Conservation (phyloP, 2,888 invertebrate genomes). For the Ceriagrion tenellum region DNA sequence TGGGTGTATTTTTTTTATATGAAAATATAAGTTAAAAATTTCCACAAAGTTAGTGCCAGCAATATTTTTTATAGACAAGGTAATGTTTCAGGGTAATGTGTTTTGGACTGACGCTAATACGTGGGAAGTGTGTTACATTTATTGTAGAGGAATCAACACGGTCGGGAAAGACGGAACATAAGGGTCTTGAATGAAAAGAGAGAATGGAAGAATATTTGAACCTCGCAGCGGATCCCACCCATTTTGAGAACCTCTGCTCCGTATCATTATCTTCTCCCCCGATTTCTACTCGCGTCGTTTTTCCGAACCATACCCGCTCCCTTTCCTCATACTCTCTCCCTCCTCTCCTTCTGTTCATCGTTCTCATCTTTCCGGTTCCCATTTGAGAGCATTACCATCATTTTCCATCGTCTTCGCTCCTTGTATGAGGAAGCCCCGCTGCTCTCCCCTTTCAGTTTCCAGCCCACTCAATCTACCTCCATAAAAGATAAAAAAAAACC, state of each 20-base stretch:
- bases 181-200: background rate
- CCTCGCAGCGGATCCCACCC: background rate
- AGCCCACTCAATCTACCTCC: background rate
- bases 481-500: background rate
- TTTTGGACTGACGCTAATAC: too few relatives aligned
- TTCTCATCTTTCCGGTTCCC: constrained; percentile 31
- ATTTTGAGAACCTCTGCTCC: background rate
- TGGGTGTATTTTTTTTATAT: too few relatives aligned
- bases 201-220: background rate
- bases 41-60: too few relatives aligned
- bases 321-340: too few relatives aligned
- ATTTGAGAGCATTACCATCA: constrained; percentile 24
- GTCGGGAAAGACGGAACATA: background rate
- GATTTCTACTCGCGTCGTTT: background rate
- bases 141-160: background rate
- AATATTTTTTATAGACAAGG: too few relatives aligned
- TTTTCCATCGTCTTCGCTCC: constrained; percentile 17
- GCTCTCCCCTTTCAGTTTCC: background rate
- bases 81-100: too few relatives aligned
- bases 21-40: too few relatives aligned
- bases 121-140: too few relatives aligned
- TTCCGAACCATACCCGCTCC: background rate
- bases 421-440: background rate
- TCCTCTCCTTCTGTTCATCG: background rate
- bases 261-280: background rate